Base-by-base conservation (phyloP, 2,113 vertebrate genomes). In the Macheiramphus alcinus region DNA sequence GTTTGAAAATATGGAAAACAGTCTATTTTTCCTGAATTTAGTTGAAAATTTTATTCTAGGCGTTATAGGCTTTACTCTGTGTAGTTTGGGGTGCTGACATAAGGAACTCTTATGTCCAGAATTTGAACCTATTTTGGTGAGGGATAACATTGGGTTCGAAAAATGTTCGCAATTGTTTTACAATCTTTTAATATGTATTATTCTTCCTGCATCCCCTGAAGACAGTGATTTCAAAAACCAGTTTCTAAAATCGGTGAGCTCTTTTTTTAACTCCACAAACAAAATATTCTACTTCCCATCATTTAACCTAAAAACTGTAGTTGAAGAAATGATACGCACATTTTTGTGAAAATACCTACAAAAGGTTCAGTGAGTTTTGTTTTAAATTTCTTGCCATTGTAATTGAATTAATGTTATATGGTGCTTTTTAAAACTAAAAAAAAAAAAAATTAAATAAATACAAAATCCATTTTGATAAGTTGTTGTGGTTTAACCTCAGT, bases 321-420 rank as follows among this genome's bases (percentile, higher is more conserved):
- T 29, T 80, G 66, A 84, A 85, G 72, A 73, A 89, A 80, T 2
- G 2, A 59, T 40, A 52, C 3, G 3, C 36, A n/a, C 20, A 13
- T 59, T 42, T 76, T 66, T 59, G 45, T 66, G 36, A 20, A 52
- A 58, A 73, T 65, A 36, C 52, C 52, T 75, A 87, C 25, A 80
- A 71, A 81, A 66, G 36, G 32, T 80, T 92, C 56, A 71, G 22
- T 71, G 53, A 63, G 13, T 68, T 82, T 62, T 75, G 43, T 76
- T 92, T 86, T 32, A 40, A 78, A 48, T 93, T 90, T 94, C 47
- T 94, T 84, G 81, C 80, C 14, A 65, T 34, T 92, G 36, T 83
- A 47, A 53, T 94, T 87, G 40, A 56, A 92, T 94, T 96, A 72
- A 48, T 61, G 73, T 94, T 93, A 90, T 91, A 96, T 58, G 75